A percentile compares a stretch with the other conserved stretches of the same genome.
These are phyloP conservation scores for Hyposoter didymator DNA, from an alignment of 2,888 invertebrate species.

Conservation along the genomic window DNA sequence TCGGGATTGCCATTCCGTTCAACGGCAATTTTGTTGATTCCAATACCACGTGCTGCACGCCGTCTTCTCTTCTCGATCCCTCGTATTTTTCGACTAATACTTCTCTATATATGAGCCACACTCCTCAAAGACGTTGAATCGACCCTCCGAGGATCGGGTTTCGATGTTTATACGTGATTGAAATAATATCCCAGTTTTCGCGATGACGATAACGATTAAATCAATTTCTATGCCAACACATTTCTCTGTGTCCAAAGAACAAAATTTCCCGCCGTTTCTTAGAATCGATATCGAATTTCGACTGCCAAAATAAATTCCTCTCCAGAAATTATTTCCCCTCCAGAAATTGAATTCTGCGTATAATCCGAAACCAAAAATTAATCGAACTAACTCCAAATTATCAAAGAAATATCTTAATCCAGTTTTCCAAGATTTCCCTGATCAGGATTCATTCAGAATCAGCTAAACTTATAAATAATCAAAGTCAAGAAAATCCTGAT, in stretches of 20 bases:
- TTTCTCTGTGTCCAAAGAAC: not conserved
- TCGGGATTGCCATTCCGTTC: slow-evolving; percentile 55
- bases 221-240: slow-evolving; percentile 5
- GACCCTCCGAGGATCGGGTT: slow-evolving; percentile 31
- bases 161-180: slow-evolving; percentile 30
- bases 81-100: slow-evolving; percentile 42
- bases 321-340: no score
- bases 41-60: slow-evolving; percentile 50
- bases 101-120: slow-evolving; percentile 6
- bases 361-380: not conserved
- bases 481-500: no score
- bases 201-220: slow-evolving; percentile 6
- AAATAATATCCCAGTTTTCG: slow-evolving; percentile 33
- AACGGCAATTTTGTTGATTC: slow-evolving; percentile 64
- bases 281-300: slow-evolving; percentile 25
- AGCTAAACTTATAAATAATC: no score
- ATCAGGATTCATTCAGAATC: no score
- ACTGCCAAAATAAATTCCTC: not conserved
- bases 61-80: not conserved
- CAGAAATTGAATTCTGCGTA: not conserved
- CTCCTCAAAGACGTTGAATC: slow-evolving; percentile 31
- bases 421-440: no score
- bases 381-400: not conserved
- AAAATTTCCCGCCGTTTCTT: slow-evolving; percentile 7
- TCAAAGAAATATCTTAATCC: no score